Percentiles rank a stretch among this genome's conserved stretches.
Conservation (phyloP, 2,113 vertebrate genomes). For the Petroica traversi region DNA sequence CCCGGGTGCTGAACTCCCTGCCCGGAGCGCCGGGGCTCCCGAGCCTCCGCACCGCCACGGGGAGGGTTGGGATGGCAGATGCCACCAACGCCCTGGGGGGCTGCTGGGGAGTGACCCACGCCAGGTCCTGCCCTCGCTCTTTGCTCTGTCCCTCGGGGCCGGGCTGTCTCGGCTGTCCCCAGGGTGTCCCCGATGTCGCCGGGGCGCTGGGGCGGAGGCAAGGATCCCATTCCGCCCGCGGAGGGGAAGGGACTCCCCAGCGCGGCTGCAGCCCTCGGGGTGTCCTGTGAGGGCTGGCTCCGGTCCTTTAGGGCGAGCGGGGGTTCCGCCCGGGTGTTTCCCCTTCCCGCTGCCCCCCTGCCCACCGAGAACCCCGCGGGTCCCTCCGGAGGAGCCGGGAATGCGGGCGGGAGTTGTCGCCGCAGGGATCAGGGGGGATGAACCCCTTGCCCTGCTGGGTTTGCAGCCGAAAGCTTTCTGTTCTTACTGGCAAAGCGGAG, state of each 20-base stretch:
- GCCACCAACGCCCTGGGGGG: rapidly evolving
- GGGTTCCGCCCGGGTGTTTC: rapidly evolving
- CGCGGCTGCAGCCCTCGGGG: neutral
- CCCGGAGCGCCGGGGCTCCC: neutral
- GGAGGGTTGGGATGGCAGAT: neutral
- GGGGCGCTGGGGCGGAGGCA: rapidly evolving
- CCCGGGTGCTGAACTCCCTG: neutral
- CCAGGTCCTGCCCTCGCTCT: neutral
- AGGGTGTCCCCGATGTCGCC: neutral
- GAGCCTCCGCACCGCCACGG: neutral
- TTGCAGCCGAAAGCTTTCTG: neutral
- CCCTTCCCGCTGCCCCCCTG: neutral
- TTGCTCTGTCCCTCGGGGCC: neutral
- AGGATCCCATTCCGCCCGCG: too few species aligned
- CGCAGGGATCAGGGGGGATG: neutral
- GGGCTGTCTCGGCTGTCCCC: neutral
- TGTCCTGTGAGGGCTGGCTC: rapidly evolving
- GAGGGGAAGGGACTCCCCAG: neutral
- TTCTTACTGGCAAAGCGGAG: neutral
- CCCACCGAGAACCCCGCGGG: rapidly evolving
- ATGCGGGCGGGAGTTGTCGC: neutral
- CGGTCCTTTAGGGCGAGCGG: neutral
- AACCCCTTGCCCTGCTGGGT: neutral
- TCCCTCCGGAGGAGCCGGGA: rapidly evolving
- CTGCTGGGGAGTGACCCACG: rapidly evolving